Percentiles rank a stretch among this genome's conserved stretches.
phyloP scores from a whole-genome alignment of 1,140 invertebrate genomes.

The Oryctes rhinoceros region DNA sequence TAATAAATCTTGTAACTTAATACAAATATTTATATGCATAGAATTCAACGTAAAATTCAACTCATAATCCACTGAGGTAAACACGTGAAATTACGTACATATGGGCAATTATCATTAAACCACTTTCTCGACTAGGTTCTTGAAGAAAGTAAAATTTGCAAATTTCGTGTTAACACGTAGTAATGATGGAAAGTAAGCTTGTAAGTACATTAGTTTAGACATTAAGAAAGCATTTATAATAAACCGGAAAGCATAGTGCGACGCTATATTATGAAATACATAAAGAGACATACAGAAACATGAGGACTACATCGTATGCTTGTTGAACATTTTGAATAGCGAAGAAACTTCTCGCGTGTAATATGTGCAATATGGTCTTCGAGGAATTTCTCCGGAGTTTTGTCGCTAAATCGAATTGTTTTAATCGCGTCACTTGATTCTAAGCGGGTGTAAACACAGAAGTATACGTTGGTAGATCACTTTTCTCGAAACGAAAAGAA shows the following conservation, averaged over 20 bases:
- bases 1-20: too few relatives aligned
- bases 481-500: too few relatives aligned
- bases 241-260: background rate
- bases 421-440: too few relatives aligned
- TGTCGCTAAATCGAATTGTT: too few relatives aligned
- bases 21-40: too few relatives aligned
- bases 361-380: too few relatives aligned
- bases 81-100: background rate
- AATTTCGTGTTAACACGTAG: background rate
- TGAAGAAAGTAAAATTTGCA: slow-evolving; percentile 17
- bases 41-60: too few relatives aligned
- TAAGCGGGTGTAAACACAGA: too few relatives aligned
- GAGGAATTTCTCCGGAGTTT: too few relatives aligned
- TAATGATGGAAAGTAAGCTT: background rate
- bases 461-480: too few relatives aligned
- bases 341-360: background rate
- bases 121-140: slow-evolving; percentile 3
- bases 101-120: background rate
- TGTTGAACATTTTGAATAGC: background rate
- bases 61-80: background rate
- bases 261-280: background rate
- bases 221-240: background rate
- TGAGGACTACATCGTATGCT: background rate
- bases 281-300: too few relatives aligned
- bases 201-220: background rate